phyloP scores from a whole-genome alignment of 2,113 vertebrate genomes.

The Pantherophis guttatus region DNA sequence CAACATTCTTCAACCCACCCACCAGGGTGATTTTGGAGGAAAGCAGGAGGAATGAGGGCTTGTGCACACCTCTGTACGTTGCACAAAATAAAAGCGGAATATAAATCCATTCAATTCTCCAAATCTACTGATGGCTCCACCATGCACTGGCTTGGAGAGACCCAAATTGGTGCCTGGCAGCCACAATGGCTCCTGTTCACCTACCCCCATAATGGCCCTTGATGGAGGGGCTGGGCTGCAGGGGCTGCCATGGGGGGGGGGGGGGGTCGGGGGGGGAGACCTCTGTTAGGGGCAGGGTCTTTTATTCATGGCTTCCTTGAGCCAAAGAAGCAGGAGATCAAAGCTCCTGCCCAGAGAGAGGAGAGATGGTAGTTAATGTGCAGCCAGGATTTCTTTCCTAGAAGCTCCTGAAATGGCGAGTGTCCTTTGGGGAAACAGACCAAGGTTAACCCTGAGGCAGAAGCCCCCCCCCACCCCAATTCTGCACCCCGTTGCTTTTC shows the following conservation, averaged over 20 bases:
- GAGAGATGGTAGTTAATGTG: neutral
- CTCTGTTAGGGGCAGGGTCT: no score
- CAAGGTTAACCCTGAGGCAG: neutral
- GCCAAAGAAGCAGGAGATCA: neutral
- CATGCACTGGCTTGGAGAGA: no score
- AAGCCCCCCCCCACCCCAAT: rapidly evolving
- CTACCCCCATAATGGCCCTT: neutral
- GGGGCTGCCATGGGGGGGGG: neutral
- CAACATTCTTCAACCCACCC: neutral
- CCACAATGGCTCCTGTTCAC: neutral
- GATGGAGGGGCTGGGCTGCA: neutral
- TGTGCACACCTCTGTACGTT: no score
- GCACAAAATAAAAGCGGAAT: neutral
- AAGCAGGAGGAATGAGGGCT: neutral
- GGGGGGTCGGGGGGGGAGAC: no score
- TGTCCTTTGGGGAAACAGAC: neutral
- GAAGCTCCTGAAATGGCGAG: neutral
- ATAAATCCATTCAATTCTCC: neutral
- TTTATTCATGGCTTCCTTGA: neutral
- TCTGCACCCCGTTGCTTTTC: neutral
- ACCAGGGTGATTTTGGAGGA: neutral
- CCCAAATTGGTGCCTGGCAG: neutral
- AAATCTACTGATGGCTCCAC: neutral
- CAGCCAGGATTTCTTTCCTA: neutral
- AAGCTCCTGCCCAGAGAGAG: neutral